Evolutionary conservation across 2,113 vertebrate species (phyloP), one percentile per base, ranked within the genome.

Genomic region (Trematomus loennbergii): DNA sequence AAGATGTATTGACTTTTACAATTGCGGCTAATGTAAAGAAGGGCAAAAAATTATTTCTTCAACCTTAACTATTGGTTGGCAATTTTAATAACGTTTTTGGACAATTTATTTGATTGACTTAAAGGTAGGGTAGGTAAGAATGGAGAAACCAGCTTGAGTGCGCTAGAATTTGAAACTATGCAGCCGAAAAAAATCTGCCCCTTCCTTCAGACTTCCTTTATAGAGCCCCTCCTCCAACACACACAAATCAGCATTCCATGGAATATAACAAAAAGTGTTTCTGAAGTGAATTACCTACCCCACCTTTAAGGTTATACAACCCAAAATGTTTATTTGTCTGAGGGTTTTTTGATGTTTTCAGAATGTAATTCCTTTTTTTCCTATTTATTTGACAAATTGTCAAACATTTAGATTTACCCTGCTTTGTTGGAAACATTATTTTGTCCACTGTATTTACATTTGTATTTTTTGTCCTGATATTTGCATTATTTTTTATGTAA

Each of bases 1-100:
- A 55, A 72, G 73, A 66, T 81, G 13, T 69, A n/a, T 80, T 75
- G 33, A 70, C 20, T 71, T 67, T 65, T 55, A 67, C 8, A 54
- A 70, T 12, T 46, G 45, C 17, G 1, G 11, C 49, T 25, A 18
- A 71, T 46, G 1, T 45, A 46, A 1, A 63, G 12, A 64, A 16
- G 40, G 73, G 48, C 33, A 74, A 66, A 81, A 53, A 62, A 45
- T 3, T 29, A 36, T 40, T 40, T 69, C 18, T 36, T 73, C 0
- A 54, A 22, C 67, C 78, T 58, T 59, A 43, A 40, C 36, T 60
- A 52, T 52, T 46, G 5, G 36, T 40, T 75, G 13, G 52, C 0
- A 0, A 20, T 16, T 50, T 40, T 5, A 40, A 40, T 40, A 40
- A 40, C 1, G 67, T 29, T 10, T 69, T 70, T 25, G 20, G 17